phyloP scores from a whole-genome alignment of 2,113 vertebrate species.

The Coregonus clupeaformis region DNA sequence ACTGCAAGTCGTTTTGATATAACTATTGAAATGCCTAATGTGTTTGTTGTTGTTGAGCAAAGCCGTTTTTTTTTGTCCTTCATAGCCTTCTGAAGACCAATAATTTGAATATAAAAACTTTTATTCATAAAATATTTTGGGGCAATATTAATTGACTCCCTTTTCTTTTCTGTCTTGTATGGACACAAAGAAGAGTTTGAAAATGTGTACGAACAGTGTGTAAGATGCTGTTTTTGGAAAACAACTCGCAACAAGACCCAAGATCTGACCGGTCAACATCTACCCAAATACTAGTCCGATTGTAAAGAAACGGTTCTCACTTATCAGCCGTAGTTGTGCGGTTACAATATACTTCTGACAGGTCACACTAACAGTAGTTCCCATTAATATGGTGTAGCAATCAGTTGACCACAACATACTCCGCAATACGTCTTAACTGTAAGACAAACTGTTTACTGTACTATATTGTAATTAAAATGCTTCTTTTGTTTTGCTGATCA shows the following conservation, averaged over 20 bases:
- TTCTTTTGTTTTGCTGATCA: constrained; percentile 16
- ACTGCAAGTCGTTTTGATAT: no score
- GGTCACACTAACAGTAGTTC: constrained; percentile 8
- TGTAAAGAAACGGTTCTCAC: neutral
- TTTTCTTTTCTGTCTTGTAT: constrained; percentile 66
- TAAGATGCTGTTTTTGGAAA: constrained; percentile 84
- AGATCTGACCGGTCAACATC: neutral
- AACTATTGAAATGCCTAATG: no score
- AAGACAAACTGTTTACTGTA: constrained; percentile 3
- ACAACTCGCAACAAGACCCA: constrained; percentile 58
- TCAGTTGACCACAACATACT: neutral
- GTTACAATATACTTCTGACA: neutral
- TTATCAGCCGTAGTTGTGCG: constrained; percentile 7
- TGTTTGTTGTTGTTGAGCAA: no score
- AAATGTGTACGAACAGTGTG: constrained; percentile 83
- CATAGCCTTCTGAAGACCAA: no score
- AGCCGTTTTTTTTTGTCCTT: no score
- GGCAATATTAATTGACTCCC: neutral
- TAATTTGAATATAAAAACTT: no score
- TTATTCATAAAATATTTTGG: neutral
- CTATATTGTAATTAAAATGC: constrained; percentile 14
- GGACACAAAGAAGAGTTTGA: constrained; percentile 85
- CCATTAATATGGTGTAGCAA: neutral
- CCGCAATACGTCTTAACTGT: constrained; percentile 24
- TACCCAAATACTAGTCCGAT: neutral